These are phyloP conservation scores for Ctenosaura bakeri DNA, from an alignment of 2,797 vertebrate genomes.

Conservation along the genomic window DNA sequence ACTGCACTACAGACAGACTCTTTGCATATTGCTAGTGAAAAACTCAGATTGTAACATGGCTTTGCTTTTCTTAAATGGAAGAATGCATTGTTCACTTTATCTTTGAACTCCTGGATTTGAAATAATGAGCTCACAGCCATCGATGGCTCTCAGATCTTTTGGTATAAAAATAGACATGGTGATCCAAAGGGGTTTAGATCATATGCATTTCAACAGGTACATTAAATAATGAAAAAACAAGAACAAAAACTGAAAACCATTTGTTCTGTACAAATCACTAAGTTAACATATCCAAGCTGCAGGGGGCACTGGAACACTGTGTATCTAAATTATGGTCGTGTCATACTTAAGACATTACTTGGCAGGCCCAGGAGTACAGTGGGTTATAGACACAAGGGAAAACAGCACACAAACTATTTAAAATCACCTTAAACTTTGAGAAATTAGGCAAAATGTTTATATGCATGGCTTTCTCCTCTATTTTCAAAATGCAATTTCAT, in stretches of 20 bases:
- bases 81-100: background rate
- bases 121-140: conserved; percentile 16
- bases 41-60: background rate
- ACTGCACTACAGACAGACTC: background rate
- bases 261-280: conserved; percentile 13
- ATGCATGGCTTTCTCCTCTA: conserved; percentile 46
- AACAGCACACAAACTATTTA: conserved; percentile 77
- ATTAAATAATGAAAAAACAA: background rate
- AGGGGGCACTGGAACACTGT: conserved; percentile 80
- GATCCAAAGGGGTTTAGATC: conserved; percentile 1
- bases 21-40: background rate
- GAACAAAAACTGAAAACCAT: background rate
- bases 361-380: conserved; percentile 68
- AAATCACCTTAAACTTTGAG: conserved; percentile 78
- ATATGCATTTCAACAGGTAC: conserved; percentile 35
- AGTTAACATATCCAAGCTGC: conserved; percentile 54
- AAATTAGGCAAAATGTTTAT: conserved; percentile 82
- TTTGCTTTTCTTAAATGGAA: background rate
- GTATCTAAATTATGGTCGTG: conserved; percentile 22
- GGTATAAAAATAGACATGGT: background rate
- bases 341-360: conserved; percentile 66
- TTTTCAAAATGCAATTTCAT: conserved; percentile 70
- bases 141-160: background rate
- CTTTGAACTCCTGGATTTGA: background rate
- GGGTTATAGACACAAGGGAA: conserved; percentile 70